Base-by-base conservation (phyloP, 1,140 invertebrate species). In the Venturia canescens region DNA sequence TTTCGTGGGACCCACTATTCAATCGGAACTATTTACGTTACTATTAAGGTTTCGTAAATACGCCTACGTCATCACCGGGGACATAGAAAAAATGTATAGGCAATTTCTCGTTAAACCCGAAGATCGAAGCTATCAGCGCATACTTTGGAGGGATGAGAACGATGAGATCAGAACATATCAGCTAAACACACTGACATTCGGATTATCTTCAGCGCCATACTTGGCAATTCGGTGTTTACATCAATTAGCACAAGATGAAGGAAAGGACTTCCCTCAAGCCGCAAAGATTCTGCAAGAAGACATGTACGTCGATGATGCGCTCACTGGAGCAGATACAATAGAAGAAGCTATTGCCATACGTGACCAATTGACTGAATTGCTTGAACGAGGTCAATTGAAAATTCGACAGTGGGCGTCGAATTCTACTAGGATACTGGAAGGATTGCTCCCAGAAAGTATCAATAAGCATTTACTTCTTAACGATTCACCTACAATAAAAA, bases 201-300 rank as follows among this genome's bases (percentile, higher is more conserved):
- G 79, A 9, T 18, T 80, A 0, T 3, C 70, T 0, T 27, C 78
- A 21, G n/a, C 78, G 0, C 78, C 78, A 26, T 80, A 48, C 34
- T 48, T 67, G 3, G 79, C 79, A 0, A 63, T 81, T 7, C 16
- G 53, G 48, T 60, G 72, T 23, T 57, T 92, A 27, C 86, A 86
- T 57, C 86, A 90, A 82, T 70, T 92, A 18, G 90, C 86, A 0
- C 48, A 78, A 7, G 90, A 91, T 71, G 82, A 89, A 67, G n/a
- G 66, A 44, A 11, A 83, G 1, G 63, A 79, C 21, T 84, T 34
- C 23, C 71, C 79, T 9, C 3, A 23, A 9, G 79, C 57, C 18
- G n/a, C 71, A 15, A 31, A 21, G 9, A 26, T 63, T 16, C 15
- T 80, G 0, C 29, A 67, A 67, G 16, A 29, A 1, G 79, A 80